Conservation (phyloP, 2,113 vertebrate genomes). For the Caloenas nicobarica region DNA sequence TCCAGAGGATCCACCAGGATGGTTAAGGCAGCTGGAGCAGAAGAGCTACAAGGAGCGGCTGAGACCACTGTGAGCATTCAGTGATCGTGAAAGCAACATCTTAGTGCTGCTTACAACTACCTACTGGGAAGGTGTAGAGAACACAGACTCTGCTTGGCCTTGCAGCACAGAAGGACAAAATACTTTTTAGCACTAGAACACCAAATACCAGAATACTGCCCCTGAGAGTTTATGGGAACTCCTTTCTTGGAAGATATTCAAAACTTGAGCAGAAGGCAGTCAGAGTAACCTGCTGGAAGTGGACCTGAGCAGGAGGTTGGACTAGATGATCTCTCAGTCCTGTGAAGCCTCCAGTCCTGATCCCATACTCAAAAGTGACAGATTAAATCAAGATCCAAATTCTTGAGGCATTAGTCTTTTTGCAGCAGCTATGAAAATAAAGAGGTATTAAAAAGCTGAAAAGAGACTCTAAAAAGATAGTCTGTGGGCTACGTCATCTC, state of each 20-base stretch:
- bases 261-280: not conserved
- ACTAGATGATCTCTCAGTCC: not conserved
- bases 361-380: not conserved
- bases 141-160: not conserved
- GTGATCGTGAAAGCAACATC: not conserved
- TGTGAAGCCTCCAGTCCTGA: not conserved
- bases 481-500: not conserved
- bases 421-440: not conserved
- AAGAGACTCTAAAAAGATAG: not conserved
- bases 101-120: not conserved
- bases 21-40: not conserved
- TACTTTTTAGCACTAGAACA: not conserved
- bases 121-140: not conserved
- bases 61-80: not conserved
- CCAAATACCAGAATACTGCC: not conserved
- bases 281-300: not conserved
- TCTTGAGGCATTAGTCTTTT: not conserved
- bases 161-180: not conserved
- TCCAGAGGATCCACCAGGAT: not conserved
- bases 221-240: not conserved
- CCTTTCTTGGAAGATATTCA: not conserved
- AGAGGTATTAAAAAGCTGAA: not conserved
- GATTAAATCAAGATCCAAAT: not conserved
- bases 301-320: not conserved
- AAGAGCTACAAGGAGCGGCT: not conserved